These are phyloP conservation scores for Andrena chrysosceles DNA, from an alignment of 2,888 invertebrate genomes.

Conservation along the genomic window DNA sequence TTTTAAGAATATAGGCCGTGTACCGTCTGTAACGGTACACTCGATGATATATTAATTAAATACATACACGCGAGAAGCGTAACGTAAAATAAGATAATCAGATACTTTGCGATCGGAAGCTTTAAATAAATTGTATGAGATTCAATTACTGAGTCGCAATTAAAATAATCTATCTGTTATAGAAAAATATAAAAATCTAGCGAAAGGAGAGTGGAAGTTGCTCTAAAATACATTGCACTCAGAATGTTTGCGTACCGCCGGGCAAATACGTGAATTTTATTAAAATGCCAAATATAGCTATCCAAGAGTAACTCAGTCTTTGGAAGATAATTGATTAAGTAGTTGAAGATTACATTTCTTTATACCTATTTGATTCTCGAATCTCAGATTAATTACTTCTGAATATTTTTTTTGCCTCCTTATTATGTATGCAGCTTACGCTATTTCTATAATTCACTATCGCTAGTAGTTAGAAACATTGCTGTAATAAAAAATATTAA, in stretches of 20 bases:
- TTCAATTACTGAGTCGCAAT: slow-evolving; percentile 7
- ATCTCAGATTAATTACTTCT: slow-evolving; percentile 7
- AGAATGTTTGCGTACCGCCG: neutral
- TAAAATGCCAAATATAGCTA: slow-evolving; percentile 27
- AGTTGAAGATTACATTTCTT: slow-evolving; percentile 20
- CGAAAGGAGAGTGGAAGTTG: neutral
- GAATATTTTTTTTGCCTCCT: neutral
- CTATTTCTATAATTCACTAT: slow-evolving; percentile 8
- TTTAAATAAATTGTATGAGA: slow-evolving; percentile 24
- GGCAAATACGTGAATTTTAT: neutral
- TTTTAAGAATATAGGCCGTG: slow-evolving; percentile 54
- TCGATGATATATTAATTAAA: slow-evolving; percentile 25
- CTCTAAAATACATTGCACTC: neutral
- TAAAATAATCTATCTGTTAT: neutral
- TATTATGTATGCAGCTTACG: neutral
- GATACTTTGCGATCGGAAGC: neutral
- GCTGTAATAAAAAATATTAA: slow-evolving; percentile 26
- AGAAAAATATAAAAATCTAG: slow-evolving; percentile 16
- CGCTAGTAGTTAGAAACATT: slow-evolving; percentile 9
- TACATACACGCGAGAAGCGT: neutral
- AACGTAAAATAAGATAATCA: slow-evolving; percentile 14
- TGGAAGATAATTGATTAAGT: slow-evolving; percentile 28
- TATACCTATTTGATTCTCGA: slow-evolving; percentile 2
- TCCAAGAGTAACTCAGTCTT: slow-evolving; percentile 51
- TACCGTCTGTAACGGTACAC: slow-evolving; percentile 1